Evolutionary conservation across 2,113 vertebrate genomes (phyloP).

Genomic region (Lagopus leucura): DNA sequence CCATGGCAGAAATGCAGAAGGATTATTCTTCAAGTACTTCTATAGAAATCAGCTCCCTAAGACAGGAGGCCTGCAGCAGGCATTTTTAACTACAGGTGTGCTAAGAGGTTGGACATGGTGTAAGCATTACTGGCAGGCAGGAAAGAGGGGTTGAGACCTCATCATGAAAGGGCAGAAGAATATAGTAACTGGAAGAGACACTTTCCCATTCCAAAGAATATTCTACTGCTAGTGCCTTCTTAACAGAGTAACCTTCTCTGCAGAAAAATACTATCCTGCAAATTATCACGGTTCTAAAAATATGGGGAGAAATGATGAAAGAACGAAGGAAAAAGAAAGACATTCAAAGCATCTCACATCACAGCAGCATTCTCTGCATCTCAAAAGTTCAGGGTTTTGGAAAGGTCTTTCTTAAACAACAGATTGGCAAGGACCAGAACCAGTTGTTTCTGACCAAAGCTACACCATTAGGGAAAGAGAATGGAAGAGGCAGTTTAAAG

Average conservation of each 20-base stretch:
- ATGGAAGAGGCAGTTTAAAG: background rate
- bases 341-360: background rate
- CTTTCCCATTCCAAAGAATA: background rate
- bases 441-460: background rate
- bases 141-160: background rate
- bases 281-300: background rate
- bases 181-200: background rate
- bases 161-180: background rate
- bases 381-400: background rate
- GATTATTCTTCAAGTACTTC: background rate
- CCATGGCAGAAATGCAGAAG: background rate
- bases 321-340: background rate
- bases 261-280: background rate
- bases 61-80: background rate
- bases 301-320: background rate
- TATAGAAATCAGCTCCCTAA: background rate
- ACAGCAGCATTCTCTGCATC: background rate
- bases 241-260: background rate
- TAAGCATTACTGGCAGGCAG: background rate
- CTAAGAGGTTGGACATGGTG: background rate
- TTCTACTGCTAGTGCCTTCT: background rate
- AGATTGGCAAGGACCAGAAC: rapidly evolving
- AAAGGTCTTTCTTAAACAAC: background rate
- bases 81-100: background rate
- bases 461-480: background rate